Conservation (phyloP, 2,888 invertebrate species). For the Lycia hirtaria region DNA sequence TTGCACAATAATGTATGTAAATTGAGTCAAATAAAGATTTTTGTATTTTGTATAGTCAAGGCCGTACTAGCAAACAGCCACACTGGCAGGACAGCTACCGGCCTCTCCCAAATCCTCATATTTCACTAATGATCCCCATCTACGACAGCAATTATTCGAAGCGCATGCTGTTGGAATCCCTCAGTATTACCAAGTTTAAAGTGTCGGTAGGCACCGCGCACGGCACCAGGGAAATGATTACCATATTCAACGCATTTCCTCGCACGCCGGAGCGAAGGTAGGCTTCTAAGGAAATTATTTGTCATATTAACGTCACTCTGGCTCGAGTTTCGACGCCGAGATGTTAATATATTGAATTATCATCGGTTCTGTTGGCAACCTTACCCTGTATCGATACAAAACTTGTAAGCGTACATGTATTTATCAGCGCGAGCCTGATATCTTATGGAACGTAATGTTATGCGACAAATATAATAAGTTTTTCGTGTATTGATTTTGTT, state of each 20-base stretch:
- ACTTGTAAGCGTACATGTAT: constrained; percentile 7
- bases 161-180: constrained; percentile 52
- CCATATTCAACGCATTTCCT: constrained; percentile 79
- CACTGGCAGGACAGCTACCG: too few species aligned
- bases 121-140: not conserved
- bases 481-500: not conserved
- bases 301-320: constrained; percentile 82
- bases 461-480: constrained; percentile 2
- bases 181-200: constrained; percentile 68
- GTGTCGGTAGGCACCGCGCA: constrained; percentile 57
- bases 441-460: not conserved
- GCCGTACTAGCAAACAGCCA: too few species aligned
- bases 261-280: constrained; percentile 60
- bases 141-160: constrained; percentile 31
- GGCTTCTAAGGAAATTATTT: constrained; percentile 80
- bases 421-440: not conserved
- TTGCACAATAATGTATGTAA: too few species aligned
- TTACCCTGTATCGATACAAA: constrained; percentile 34
- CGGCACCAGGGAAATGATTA: constrained; percentile 76
- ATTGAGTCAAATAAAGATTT: too few species aligned
- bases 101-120: not conserved
- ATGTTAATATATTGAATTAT: constrained; percentile 80
- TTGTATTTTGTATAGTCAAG: too few species aligned
- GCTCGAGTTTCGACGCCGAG: constrained; percentile 66
- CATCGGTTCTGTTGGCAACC: constrained; percentile 56